Evolutionary conservation across 2,888 invertebrate species (phyloP).

Genomic region (Microchrysa polita): DNA sequence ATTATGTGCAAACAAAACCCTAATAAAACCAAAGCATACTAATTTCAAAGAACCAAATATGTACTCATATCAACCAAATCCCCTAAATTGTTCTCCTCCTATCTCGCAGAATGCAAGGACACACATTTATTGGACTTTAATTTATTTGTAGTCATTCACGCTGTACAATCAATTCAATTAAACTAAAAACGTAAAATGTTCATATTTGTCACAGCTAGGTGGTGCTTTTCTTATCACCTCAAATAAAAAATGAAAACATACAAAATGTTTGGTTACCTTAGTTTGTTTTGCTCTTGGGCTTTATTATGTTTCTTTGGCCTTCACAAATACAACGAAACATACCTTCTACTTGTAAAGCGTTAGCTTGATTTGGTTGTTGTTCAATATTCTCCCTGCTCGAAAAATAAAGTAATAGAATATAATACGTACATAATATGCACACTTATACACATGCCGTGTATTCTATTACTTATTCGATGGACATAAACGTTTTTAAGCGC

Average conservation of each 20-base stretch:
- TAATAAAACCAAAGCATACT: background rate
- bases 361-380: background rate
- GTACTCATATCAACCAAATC: background rate
- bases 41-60: background rate
- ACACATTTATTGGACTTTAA: background rate
- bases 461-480: background rate
- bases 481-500: slow-evolving; percentile 8
- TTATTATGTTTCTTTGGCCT: slow-evolving; percentile 15
- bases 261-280: slow-evolving; percentile 18
- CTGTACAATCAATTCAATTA: background rate
- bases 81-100: background rate
- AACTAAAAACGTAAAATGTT: background rate
- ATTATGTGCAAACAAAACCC: background rate
- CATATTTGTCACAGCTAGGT: background rate
- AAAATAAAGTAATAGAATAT: too few species aligned
- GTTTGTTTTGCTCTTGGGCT: background rate
- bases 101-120: background rate
- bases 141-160: background rate
- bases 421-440: too few species aligned
- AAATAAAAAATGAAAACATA: slow-evolving; percentile 4
- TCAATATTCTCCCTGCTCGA: background rate
- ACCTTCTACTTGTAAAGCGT: background rate
- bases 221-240: background rate
- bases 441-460: too few species aligned
- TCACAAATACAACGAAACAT: slow-evolving; percentile 23